Base-by-base conservation (phyloP, 2,113 vertebrate species). In the Grammomys dolichurus region DNA sequence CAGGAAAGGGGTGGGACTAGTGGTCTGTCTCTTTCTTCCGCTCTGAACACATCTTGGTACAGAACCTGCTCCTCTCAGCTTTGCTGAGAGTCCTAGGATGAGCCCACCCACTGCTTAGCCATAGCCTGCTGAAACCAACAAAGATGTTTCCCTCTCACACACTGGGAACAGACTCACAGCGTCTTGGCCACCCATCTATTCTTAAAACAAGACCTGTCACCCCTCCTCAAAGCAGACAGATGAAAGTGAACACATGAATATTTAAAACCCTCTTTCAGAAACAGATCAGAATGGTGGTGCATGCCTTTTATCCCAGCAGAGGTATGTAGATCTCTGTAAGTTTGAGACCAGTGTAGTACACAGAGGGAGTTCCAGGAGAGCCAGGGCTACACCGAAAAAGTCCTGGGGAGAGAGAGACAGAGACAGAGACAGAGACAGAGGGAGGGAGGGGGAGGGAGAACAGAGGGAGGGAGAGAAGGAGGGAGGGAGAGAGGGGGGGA, bases 401-500 rank as follows among this genome's bases (percentile, higher is more conserved):
- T 14, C 33, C 69, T 36, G 65, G 22, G 24, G 10, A 11, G 63
- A 31, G 26, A 31, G 63, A 65, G 28, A 67, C 1, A 13, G 22
- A 63, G 9, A 65, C 8, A 63, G 20, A 63, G 58, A 60, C 0
- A 60, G 17, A 60, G 4, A 60, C 19, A 60, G 2, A 56, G 56
- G 4, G 0, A 56, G 16, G 4, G 19, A 60, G 5, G 14, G 19
- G 58, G 17, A 0, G 17, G 17, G 17, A 1, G 5, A 19, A 20
- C 17, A 20, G 17, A 20, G 58, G 5, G 58, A 5, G 58, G 17
- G 58, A 20, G 17, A 4, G 5, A 58, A 19, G 17, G 58, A 58
- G 56, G 56, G 54, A 56, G 54, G 54, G 54, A 54, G 56, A 56
- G 13, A 17, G 56, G 3, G 56, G 17, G 3, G 54, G 58, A 58